Evolutionary conservation across 2,797 vertebrate genomes (phyloP).

Genomic region (Streptopelia turtur): DNA sequence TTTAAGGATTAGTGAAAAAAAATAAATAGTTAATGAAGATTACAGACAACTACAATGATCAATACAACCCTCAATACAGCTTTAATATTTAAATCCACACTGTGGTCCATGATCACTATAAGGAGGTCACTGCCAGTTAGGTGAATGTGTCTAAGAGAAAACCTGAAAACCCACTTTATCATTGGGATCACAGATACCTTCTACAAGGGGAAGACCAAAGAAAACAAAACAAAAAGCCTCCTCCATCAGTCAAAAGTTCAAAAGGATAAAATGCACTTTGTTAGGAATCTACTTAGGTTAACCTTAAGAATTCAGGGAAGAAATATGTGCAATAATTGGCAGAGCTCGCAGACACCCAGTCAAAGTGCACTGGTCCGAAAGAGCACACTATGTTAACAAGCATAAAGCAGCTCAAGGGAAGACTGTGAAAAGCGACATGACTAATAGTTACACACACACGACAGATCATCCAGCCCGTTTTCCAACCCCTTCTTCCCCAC

Average conservation of each 20-base stretch:
- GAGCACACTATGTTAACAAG: too few species aligned
- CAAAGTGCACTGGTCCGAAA: neutral
- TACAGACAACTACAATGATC: neutral
- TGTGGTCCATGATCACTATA: neutral
- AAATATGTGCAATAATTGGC: neutral
- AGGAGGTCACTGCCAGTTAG: neutral
- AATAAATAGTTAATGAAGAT: neutral
- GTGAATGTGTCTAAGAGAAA: constrained; percentile 6
- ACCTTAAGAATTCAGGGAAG: neutral
- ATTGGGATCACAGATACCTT: neutral
- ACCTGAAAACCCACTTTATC: constrained; percentile 43
- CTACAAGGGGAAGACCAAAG: neutral
- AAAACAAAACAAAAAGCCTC: neutral
- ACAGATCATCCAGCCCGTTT: neutral
- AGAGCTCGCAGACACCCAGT: neutral
- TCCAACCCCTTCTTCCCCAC: neutral
- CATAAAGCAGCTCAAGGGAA: neutral
- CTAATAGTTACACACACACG: neutral
- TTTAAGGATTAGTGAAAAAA: neutral
- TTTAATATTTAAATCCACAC: neutral
- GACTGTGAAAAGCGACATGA: neutral
- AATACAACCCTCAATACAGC: neutral
- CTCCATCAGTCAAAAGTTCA: neutral
- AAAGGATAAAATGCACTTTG: neutral
- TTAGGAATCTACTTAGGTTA: neutral